Evolutionary conservation across 2,113 vertebrate species (phyloP), one percentile per base, ranked within the genome.

Genomic region (Potamarius usumacintae): DNA sequence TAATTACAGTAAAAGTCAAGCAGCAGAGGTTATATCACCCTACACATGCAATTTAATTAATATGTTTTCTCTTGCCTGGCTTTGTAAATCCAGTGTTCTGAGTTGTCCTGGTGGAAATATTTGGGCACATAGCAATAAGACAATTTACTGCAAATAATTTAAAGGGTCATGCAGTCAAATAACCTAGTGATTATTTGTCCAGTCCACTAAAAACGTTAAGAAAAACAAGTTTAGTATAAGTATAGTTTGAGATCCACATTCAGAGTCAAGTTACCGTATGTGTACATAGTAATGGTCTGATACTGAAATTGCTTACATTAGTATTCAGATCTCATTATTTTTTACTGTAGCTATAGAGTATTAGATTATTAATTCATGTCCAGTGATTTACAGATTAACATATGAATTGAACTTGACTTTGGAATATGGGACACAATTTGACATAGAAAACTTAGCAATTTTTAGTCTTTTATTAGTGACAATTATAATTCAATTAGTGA

Each of bases 1-100:
- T 85, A 85, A 85, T 85, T 85, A 85, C 34, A 77, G 34, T 77
- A 77, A 52, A 77, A 77, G 84, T 85, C 53, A 74, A 25, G 18
- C 30, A 62, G 71, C 71, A 27, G 57, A 85, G 72, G 71, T 77
- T 50, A 63, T 77, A n/a, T 55, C 6, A 17, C 48, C 30, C 53
- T 74, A 74, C 67, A 85, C 30, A 60, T 74, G 27, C 55, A 85
- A 76, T 76, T 57, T 18, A 76, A 52, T 22, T 85, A 52, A 77
- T 85, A 34, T 63, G 30, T 77, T 25, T 58, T 48, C 55, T n/a
- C 55, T 77, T 27, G 55, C 34, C 71, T 62, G 11, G 14, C 34
- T 77, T 67, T 83, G 0, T n/a, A 11, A 76, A 5, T 57, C 53
- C 34, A 85, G 69, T 53, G 7, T 17, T 57, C n/a, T 72, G 27